A percentile compares a stretch with the other conserved stretches of the same genome.
These are phyloP conservation scores for Ischnus inquisitorius DNA, from an alignment of 2,888 invertebrate genomes.

Conservation along the genomic window DNA sequence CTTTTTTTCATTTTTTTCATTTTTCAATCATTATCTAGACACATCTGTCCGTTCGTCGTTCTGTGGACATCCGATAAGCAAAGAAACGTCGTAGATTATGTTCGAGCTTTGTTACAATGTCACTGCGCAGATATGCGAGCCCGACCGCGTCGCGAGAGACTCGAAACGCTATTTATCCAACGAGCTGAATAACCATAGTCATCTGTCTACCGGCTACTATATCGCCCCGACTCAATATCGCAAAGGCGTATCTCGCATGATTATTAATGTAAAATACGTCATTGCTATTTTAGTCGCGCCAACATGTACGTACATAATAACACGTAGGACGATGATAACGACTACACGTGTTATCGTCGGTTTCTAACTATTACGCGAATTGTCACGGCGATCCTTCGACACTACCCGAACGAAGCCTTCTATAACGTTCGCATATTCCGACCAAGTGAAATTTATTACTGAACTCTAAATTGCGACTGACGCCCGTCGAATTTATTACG, in stretches of 20 bases:
- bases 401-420: neutral
- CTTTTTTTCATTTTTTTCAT: no score
- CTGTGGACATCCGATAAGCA: neutral
- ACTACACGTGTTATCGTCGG: neutral
- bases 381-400: constrained; percentile 5
- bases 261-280: neutral
- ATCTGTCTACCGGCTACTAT: neutral
- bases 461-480: constrained; percentile 24
- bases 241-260: neutral
- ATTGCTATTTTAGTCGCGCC: neutral
- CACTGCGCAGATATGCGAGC: neutral
- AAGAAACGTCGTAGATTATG: neutral
- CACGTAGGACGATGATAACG: constrained; percentile 19
- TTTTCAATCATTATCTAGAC: no score
- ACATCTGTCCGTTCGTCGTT: neutral
- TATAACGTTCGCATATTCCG: neutral
- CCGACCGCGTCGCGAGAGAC: neutral
- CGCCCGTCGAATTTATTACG: constrained; percentile 17
- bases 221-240: no score
- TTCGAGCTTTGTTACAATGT: neutral
- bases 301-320: neutral
- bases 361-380: constrained; percentile 10
- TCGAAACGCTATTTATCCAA: constrained; percentile 1
- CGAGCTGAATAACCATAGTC: neutral
- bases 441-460: constrained; percentile 48